Evolutionary conservation across 2,797 vertebrate genomes (phyloP).

Genomic region (Moxostoma hubbsi): DNA sequence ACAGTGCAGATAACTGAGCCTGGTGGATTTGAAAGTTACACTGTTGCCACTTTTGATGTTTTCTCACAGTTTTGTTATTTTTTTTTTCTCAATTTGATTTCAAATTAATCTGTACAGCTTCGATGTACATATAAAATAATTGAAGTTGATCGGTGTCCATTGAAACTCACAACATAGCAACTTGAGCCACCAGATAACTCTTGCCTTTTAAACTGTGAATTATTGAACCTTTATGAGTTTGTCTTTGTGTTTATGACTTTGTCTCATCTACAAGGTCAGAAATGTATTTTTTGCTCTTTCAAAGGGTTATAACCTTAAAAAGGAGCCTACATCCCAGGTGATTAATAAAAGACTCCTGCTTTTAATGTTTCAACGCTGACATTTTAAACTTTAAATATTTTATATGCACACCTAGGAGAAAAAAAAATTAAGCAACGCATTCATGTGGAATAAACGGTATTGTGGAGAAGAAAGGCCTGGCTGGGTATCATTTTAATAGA

Average conservation of each 20-base stretch:
- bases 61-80: constrained; percentile 80
- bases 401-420: constrained; percentile 83
- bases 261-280: constrained; percentile 90
- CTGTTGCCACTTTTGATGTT: constrained; percentile 82
- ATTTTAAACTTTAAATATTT: constrained; percentile 91
- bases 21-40: constrained; percentile 81
- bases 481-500: constrained; percentile 85
- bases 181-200: constrained; percentile 82
- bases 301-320: constrained; percentile 91
- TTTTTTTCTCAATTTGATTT: constrained; percentile 80
- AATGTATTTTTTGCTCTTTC: constrained; percentile 91
- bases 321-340: constrained; percentile 83
- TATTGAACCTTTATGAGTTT: constrained; percentile 90
- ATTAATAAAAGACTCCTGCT: constrained; percentile 85
- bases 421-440: constrained; percentile 84
- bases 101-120: constrained; percentile 83
- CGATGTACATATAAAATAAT: constrained; percentile 84
- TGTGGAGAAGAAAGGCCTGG: constrained; percentile 81
- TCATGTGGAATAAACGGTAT: constrained; percentile 89
- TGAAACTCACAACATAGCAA: constrained; percentile 72
- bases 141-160: constrained; percentile 82
- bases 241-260: constrained; percentile 30
- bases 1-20: constrained; percentile 74
- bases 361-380: constrained; percentile 89
- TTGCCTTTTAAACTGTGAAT: constrained; percentile 86